Conservation (phyloP, 2,113 vertebrate genomes). For the Phrynocephalus versicolor region DNA sequence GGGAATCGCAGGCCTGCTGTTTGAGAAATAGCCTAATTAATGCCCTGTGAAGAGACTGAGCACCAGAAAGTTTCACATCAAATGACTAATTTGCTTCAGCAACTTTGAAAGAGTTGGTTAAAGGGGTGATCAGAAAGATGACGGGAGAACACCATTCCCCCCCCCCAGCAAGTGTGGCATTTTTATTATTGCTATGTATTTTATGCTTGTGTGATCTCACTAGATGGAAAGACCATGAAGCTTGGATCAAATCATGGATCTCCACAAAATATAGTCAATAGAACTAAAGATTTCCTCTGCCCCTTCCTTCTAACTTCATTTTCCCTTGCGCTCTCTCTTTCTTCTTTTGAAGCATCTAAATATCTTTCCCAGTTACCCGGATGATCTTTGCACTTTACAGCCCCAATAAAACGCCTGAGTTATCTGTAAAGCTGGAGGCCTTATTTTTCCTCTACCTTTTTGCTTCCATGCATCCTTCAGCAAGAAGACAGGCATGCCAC, state of each 20-base stretch:
- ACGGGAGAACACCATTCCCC: too few relatives aligned
- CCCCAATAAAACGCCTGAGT: conserved; percentile 15
- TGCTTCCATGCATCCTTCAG: background rate
- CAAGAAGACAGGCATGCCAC: background rate
- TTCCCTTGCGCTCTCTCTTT: background rate
- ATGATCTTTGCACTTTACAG: conserved; percentile 2
- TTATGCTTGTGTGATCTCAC: too few relatives aligned
- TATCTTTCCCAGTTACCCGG: background rate
- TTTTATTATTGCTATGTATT: too few relatives aligned
- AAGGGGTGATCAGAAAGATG: too few relatives aligned
- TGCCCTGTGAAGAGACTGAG: too few relatives aligned
- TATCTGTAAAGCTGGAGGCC: background rate
- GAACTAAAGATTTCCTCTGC: background rate
- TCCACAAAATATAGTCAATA: background rate
- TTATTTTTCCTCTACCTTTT: background rate
- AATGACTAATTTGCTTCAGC: too few relatives aligned
- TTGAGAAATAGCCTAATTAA: too few relatives aligned
- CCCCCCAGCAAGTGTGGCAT: too few relatives aligned
- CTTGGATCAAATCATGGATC: background rate
- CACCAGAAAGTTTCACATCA: too few relatives aligned
- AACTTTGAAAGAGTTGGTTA: too few relatives aligned
- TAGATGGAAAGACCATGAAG: background rate
- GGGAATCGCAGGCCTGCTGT: too few relatives aligned
- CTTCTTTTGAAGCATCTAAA: background rate
- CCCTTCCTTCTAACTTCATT: background rate